Evolutionary conservation across 2,888 invertebrate genomes (phyloP).

Genomic region (Agriotes lineatus): DNA sequence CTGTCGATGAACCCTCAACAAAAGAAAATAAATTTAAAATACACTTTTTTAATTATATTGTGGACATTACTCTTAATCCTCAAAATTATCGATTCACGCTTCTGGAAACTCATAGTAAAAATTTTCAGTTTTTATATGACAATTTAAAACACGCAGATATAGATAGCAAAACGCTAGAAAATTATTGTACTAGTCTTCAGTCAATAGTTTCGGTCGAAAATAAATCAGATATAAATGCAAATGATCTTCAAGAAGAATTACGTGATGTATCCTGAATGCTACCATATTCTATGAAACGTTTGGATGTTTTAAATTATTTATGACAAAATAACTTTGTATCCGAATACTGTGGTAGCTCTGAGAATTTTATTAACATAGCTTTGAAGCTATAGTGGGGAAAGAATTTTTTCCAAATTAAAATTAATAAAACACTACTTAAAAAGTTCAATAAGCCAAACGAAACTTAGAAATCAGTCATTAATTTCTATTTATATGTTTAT

Average conservation of each 20-base stretch:
- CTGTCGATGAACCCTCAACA: conserved; percentile 42
- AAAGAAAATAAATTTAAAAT: conserved; percentile 35
- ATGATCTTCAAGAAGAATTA: conserved; percentile 41
- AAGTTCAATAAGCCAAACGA: conserved; percentile 11
- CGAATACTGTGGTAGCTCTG: too few species aligned
- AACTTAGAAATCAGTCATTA: conserved; percentile 23
- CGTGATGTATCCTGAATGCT: conserved; percentile 36
- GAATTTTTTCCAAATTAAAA: too few species aligned
- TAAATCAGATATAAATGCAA: conserved; percentile 40
- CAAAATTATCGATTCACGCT: conserved; percentile 40
- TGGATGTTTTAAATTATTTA: too few species aligned
- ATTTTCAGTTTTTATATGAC: conserved; percentile 38
- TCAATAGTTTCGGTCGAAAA: conserved; percentile 42
- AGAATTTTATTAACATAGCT: too few species aligned
- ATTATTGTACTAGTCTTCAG: conserved; percentile 32
- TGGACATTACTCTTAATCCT: too few species aligned
- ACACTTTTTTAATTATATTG: too few species aligned
- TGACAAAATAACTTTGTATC: too few species aligned
- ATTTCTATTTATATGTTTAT: too few species aligned
- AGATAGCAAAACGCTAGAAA: conserved; percentile 41
- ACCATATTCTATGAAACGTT: conserved; percentile 31
- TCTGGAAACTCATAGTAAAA: conserved; percentile 40
- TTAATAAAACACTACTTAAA: conserved; percentile 1
- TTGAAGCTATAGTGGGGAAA: too few species aligned
- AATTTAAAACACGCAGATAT: conserved; percentile 32